Conservation (phyloP, 2,888 invertebrate species). For the Drosophila quinaria region DNA sequence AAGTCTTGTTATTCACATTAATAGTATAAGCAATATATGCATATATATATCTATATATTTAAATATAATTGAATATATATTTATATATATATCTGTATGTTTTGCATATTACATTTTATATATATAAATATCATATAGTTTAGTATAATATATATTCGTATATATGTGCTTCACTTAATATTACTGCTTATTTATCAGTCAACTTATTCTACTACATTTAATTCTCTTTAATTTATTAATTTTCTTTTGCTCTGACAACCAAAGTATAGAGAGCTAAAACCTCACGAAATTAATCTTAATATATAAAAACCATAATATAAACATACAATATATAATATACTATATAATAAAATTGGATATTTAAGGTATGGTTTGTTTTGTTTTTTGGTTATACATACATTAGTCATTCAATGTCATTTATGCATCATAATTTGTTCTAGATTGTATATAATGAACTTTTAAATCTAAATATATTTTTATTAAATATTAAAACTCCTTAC, state of each 20-base stretch:
- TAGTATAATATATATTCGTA: slow-evolving; percentile 26
- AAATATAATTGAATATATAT: slow-evolving; percentile 14
- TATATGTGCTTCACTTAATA: slow-evolving; percentile 52
- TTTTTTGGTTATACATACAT: slow-evolving; percentile 6
- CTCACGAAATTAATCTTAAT: slow-evolving; percentile 14
- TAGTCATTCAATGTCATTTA: slow-evolving; percentile 10
- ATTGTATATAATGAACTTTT: slow-evolving; percentile 7
- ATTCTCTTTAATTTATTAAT: slow-evolving; percentile 11
- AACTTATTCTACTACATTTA: slow-evolving; percentile 48
- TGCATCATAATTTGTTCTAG: slow-evolving; percentile 16
- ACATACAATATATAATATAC: background rate
- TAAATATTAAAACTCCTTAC: slow-evolving; percentile 5
- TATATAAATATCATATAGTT: slow-evolving; percentile 26
- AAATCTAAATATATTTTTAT: background rate
- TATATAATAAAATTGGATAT: slow-evolving; percentile 5
- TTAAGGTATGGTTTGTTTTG: background rate
- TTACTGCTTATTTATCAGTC: slow-evolving; percentile 53
- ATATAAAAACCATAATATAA: slow-evolving; percentile 20
- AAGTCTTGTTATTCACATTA: slow-evolving; percentile 76
- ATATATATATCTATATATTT: slow-evolving; percentile 28
- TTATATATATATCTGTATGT: slow-evolving; percentile 29
- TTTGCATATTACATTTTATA: slow-evolving; percentile 27
- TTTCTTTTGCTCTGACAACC: slow-evolving; percentile 20
- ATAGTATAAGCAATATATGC: slow-evolving; percentile 52
- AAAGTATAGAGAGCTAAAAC: slow-evolving; percentile 14